Base-by-base conservation (phyloP, 2,113 vertebrate genomes). In the Catharus fuscescens region DNA sequence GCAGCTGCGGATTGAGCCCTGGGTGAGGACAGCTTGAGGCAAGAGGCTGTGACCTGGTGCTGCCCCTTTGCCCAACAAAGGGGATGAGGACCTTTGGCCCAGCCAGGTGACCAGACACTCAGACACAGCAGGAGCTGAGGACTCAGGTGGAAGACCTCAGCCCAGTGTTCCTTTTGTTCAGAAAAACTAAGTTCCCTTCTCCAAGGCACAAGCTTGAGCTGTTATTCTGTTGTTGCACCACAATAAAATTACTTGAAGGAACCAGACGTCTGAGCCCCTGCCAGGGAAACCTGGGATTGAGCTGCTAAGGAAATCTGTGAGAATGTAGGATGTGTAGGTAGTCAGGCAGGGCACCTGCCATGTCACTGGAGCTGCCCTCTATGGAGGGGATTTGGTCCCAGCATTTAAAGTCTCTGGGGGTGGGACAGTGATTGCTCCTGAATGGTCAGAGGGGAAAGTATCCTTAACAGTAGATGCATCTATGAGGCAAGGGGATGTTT, bases 331-430 rank as follows among this genome's bases (percentile, higher is more conserved):
- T 71, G 17, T 50, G 13, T 18, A 21, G 29, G 38, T 24, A 54
- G n/a, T 54, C 16, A 24, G 65, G 10, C 10, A 28, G 34, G 64
- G 29, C 40, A 74, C 24, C 32, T n/a, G 3, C 14, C 0, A 0
- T 19, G 24, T 60, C 24, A 17, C 19, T 67, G 54, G 40, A 81
- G 19, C 24, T 0, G 0, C 28, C 12, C 3, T 10, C 24, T 45
- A 24, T 0, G 2, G 47, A 31, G 14, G 29, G 8, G 11, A n/a
- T 74, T 82, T 60, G 38, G 11, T 60, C 5, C 11, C 45, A 81
- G 53, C 28, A 29, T 25, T 60, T 34, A 34, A 60, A 34, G 10
- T 81, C n/a, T 40, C n/a, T 47, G 10, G 17, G 29, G 14, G 4
- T 81, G 53, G 61, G 11, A 34, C 29, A 31, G 24, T 61, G 70